Percentiles rank a stretch among this genome's conserved stretches.
Conservation (phyloP, 2,797 vertebrate genomes). For the Limosa lapponica region DNA sequence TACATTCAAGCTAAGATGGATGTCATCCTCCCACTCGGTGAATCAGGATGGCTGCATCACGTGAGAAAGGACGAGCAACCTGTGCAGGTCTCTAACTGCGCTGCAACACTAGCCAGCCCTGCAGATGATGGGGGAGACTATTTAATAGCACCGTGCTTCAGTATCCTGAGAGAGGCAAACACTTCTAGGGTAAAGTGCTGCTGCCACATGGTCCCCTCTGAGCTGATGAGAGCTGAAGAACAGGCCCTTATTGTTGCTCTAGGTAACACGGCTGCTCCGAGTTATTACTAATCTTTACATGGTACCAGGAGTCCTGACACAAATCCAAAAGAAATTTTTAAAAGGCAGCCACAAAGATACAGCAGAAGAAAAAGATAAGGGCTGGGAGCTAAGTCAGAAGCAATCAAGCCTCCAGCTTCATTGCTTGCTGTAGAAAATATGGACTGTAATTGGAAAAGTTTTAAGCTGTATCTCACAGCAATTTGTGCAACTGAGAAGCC, state of each 20-base stretch:
- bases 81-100: neutral
- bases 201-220: neutral
- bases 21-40: fast-evolving
- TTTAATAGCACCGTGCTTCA: neutral
- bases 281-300: neutral
- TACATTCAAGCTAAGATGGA: fast-evolving
- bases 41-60: neutral
- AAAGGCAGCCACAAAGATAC: neutral
- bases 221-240: neutral
- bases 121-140: neutral
- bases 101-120: neutral
- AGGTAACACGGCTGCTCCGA: neutral
- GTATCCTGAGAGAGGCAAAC: neutral
- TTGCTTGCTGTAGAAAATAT: constrained; percentile 10
- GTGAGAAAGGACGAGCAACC: neutral
- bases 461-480: constrained; percentile 8
- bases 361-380: neutral
- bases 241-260: neutral
- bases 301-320: neutral
- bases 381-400: neutral
- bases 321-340: constrained; percentile 1
- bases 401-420: neutral
- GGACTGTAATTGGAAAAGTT: neutral
- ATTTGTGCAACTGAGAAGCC: constrained; percentile 12
- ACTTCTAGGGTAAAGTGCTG: neutral